Base-by-base conservation (phyloP, 1,140 invertebrate species). In the Apis mellifera region DNA sequence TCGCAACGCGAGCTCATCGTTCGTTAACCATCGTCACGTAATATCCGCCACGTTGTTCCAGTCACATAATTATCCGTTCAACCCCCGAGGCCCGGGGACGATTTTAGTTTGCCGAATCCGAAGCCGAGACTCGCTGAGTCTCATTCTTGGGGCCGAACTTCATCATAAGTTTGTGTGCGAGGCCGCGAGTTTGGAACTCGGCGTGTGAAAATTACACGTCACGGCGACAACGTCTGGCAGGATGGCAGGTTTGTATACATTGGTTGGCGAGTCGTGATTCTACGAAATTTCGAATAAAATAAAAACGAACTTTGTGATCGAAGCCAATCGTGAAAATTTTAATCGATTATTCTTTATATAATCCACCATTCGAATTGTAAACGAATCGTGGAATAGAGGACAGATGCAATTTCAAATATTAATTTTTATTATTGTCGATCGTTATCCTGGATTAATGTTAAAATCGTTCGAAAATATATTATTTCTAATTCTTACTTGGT, bases 201-300 rank as follows among this genome's bases (percentile, higher is more conserved):
- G 83, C 59, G 65, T 72, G 78, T 72, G 78, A 78, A 85, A 85
- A 86, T 86, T 86, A 85, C 84, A 71, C 68, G 84, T 82, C 69
- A 54, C 78, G 52, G 59, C 13, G 59, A 42, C 73, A 86, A 83
- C 69, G 75, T 83, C 65, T 72, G 68, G 66, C 54, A 62, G 66
- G 52, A 70, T 57, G 42, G 19, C 68, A 72, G n/a, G n/a, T 84
- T 76, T 26, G 70, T 19, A 17, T 26, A 75, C 26, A 26, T 5
- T n/a, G 52, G 23, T 79, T 54, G 32, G 57, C 70, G 74, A 42
- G 32, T 57, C 32, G 66, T 15, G 15, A n/a, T 26, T 12, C 4
- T 32, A 15, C 42, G 42, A n/a, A 23, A 32, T 32, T 32, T 32
- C 32, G 19, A 50, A 73, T 52, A 5, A 19, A 9, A n/a, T n/a